Evolutionary conservation across 2,113 vertebrate genomes (phyloP), one percentile per base, ranked within the genome.

Genomic region (Petroica traversi): DNA sequence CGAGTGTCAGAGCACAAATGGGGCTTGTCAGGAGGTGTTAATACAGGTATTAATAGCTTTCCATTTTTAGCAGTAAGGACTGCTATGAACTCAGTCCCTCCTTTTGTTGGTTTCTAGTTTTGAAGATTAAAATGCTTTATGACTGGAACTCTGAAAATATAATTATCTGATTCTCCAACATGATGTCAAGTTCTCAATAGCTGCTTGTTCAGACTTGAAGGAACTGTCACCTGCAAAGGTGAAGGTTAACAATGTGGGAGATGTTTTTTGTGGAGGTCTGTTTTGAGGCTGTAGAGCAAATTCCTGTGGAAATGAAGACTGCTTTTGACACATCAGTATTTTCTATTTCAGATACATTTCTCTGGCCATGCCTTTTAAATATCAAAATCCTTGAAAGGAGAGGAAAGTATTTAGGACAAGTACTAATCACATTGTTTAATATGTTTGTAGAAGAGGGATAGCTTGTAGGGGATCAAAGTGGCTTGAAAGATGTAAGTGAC

Each of bases 1-100:
- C 31, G 19, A 88, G 43, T 82, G 78, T 92, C 61, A 67, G 64
- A 51, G 52, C 67, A 24, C 54, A 88, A 86, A 40, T 67, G 24
- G 41, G 57, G 62, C 87, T 85, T 95, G 88, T 85, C 78, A 76
- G 78, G 52, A 94, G 66, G 46, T 14, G 26, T 88, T 92, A 94
- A 92, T 83, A 16, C 55, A 73, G 41, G 82, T 66, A 75, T 90
- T 94, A 79, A 76, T 86, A 88, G 46, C 41, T 88, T 83, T 76
- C 88, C 24, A 69, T 86, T 94, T 95, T 93, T 93, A 96, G 88
- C 31, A 93, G 16, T 31, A 48, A 64, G 18, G 28, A 12, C 67
- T 93, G 17, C 66, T 80, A 51, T 83, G 75, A 94, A 79, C 46
- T 88, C 52, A 28, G 82, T 90, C 58, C 34, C 18, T 88, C 34